Conservation (phyloP, 2,888 invertebrate genomes). For the Ctenicera cuprea region DNA sequence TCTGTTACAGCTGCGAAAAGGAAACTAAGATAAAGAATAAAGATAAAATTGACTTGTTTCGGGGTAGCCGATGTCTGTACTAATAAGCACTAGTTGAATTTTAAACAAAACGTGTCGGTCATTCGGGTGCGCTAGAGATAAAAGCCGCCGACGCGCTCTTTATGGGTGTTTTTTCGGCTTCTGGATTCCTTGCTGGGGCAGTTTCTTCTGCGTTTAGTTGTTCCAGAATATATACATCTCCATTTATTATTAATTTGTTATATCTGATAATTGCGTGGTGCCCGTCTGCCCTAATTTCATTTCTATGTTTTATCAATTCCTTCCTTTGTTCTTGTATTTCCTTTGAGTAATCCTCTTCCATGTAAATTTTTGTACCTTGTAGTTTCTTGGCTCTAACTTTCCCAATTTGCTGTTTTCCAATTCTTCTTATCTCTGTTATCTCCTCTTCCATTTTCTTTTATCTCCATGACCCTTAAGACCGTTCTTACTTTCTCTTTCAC, state of each 20-base stretch:
- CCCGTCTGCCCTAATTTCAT: not conserved
- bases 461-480: constrained; percentile 2
- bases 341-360: no score
- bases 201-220: constrained; percentile 1
- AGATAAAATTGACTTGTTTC: no score
- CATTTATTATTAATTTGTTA: constrained; percentile 21
- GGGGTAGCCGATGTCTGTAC: no score
- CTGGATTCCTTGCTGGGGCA: not conserved
- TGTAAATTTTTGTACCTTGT: no score
- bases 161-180: not conserved
- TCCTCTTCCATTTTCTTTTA: constrained; percentile 18
- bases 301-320: constrained; percentile 12
- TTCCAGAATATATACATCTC: constrained; percentile 2
- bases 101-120: no score
- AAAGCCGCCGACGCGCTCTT: no score
- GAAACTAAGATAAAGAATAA: no score
- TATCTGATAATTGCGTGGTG: constrained; percentile 9
- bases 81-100: no score
- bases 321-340: constrained; percentile 11
- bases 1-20: no score
- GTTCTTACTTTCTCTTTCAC: no score
- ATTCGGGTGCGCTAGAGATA: no score
- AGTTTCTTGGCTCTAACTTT: constrained; percentile 10
- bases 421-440: no score
- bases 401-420: constrained; percentile 3